phyloP scores from a whole-genome alignment of 2,888 invertebrate species.

The Abscondita cerata region DNA sequence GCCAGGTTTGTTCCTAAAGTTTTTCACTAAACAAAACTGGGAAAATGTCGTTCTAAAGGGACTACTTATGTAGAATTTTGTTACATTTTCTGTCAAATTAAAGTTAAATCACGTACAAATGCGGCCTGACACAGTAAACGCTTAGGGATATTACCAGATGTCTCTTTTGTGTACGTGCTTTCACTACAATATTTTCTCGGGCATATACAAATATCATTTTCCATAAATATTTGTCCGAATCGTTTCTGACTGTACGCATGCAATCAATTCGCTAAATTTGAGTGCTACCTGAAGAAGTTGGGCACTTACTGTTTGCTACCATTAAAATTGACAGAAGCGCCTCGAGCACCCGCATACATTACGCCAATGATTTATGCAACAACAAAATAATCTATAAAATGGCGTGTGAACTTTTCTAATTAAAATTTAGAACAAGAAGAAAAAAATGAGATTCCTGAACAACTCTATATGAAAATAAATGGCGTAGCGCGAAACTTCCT shows the following conservation, averaged over 20 bases:
- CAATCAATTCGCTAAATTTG: constrained; percentile 5
- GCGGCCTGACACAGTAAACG: constrained; percentile 20
- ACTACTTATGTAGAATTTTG: constrained; percentile 28
- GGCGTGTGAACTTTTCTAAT: neutral
- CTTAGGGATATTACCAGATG: constrained; percentile 20
- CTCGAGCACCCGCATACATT: too few species aligned
- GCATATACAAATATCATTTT: neutral
- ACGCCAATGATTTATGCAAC: too few species aligned
- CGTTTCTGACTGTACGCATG: neutral
- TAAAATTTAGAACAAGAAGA: neutral
- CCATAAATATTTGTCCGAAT: neutral
- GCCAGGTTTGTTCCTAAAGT: constrained; percentile 18
- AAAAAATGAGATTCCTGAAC: neutral
- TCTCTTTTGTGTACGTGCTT: constrained; percentile 13
- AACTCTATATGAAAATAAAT: constrained; percentile 31
- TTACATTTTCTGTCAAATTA: constrained; percentile 29
- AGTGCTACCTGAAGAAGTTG: too few species aligned
- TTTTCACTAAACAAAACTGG: constrained; percentile 12
- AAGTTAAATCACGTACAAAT: constrained; percentile 26
- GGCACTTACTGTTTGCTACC: constrained; percentile 4
- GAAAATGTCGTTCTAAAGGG: constrained; percentile 21
- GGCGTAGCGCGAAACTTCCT: constrained; percentile 19
- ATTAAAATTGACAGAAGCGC: neutral
- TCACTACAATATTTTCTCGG: constrained; percentile 9
- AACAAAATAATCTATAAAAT: neutral